Conservation (phyloP, 2,888 invertebrate species). For the Malthinus flaveolus region DNA sequence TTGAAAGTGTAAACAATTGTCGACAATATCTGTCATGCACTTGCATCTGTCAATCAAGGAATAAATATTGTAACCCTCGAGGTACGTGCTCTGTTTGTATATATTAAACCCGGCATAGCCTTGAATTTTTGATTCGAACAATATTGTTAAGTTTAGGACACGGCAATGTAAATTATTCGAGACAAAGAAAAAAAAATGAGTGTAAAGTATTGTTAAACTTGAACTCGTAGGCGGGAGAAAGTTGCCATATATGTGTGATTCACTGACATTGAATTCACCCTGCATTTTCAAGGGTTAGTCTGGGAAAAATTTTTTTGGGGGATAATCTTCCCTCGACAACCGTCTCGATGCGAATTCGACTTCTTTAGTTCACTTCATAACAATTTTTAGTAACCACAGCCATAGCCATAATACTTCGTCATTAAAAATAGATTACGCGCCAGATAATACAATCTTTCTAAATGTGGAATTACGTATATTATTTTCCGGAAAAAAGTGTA, state of each 20-base stretch:
- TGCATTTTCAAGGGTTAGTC: slow-evolving; percentile 6
- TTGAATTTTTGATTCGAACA: slow-evolving; percentile 38
- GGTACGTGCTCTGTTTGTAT: slow-evolving; percentile 28
- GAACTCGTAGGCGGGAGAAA: slow-evolving; percentile 16
- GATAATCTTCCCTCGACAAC: slow-evolving; percentile 12
- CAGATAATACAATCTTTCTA: not conserved
- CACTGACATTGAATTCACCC: slow-evolving; percentile 30
- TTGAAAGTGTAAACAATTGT: slow-evolving; percentile 21
- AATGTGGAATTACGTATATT: too few relatives aligned
- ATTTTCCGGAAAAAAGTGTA: too few relatives aligned
- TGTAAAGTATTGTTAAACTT: not conserved
- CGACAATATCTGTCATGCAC: slow-evolving; percentile 20
- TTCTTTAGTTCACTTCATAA: slow-evolving; percentile 1
- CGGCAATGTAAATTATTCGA: slow-evolving; percentile 4
- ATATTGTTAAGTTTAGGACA: slow-evolving; percentile 39
- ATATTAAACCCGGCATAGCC: slow-evolving; percentile 42
- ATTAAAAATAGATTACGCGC: slow-evolving; percentile 3
- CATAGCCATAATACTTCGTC: too few relatives aligned
- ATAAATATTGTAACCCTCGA: slow-evolving; percentile 16
- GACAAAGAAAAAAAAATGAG: not conserved
- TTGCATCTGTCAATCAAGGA: slow-evolving; percentile 28
- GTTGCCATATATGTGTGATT: slow-evolving; percentile 15
- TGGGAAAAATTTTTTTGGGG: slow-evolving; percentile 10
- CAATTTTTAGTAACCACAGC: not conserved
- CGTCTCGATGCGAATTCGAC: slow-evolving; percentile 1